Conservation (phyloP, 2,888 invertebrate genomes). For the Acrobasis consociella region DNA sequence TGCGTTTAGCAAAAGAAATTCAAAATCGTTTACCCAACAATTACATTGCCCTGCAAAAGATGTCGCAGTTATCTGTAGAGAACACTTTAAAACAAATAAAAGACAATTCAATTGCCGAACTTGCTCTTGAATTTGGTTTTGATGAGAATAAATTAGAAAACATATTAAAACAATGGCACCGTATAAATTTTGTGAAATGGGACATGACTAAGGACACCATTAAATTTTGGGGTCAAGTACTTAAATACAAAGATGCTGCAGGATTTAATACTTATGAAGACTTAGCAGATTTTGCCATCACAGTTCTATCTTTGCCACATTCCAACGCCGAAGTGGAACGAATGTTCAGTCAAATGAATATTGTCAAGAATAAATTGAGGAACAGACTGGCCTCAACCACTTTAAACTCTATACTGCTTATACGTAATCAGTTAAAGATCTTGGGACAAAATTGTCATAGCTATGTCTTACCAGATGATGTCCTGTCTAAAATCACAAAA, state of each 20-base stretch:
- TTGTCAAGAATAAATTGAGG: conserved; percentile 35
- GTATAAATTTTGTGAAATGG: conserved; percentile 36
- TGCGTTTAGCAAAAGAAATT: conserved; percentile 1
- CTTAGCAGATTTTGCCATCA: conserved; percentile 28
- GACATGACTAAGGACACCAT: conserved; percentile 28
- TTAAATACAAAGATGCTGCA: conserved; percentile 31
- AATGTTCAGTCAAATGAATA: conserved; percentile 35
- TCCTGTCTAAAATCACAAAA: too few species aligned
- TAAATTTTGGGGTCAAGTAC: conserved; percentile 40
- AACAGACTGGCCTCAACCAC: conserved; percentile 29
- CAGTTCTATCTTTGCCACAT: conserved; percentile 32
- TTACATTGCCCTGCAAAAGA: conserved; percentile 1
- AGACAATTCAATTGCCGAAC: too few species aligned
- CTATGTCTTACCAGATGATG: neutral
- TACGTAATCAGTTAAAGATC: conserved; percentile 1
- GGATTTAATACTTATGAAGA: conserved; percentile 25
- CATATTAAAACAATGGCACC: conserved; percentile 29
- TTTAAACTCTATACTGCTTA: conserved; percentile 2
- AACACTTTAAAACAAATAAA: too few species aligned
- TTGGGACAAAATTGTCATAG: neutral
- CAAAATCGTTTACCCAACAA: neutral
- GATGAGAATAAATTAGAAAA: too few species aligned
- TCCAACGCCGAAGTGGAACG: conserved; percentile 37
- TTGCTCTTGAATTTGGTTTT: too few species aligned
- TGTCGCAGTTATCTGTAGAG: neutral